Evolutionary conservation across 2,113 vertebrate species (phyloP), one percentile per base, ranked within the genome.

Genomic region (Periophthalmodon schlosseri): DNA sequence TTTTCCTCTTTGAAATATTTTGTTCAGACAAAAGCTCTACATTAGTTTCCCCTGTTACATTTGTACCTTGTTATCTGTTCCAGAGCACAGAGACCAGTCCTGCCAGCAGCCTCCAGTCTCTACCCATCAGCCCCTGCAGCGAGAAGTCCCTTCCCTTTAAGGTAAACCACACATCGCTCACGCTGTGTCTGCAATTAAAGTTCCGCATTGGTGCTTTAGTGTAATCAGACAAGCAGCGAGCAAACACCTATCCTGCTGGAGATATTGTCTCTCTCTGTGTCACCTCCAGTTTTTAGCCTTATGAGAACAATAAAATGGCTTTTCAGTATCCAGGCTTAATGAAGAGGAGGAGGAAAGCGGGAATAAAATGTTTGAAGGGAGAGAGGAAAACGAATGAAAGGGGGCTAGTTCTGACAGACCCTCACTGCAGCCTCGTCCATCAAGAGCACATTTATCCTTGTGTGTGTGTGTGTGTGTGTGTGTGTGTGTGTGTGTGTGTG

Each of bases 41-140:
- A 18, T 15, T 7, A 0, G 1, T 5, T 23, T 15, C 24, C 28
- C 21, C 8, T 9, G 3, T 68, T 18, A 69, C 16, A 8, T 13
- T 79, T 46, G 44, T 34, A 9, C 83, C 61, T 54, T 72, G 65
- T 63, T 92, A n/a, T 84, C 85, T 85, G 79, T 76, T 70, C 66
- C 93, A 99, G 97, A 99, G 96, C 83, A 72, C 95, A 0, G 97
- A 99, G 79, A 95, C 96, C 72, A 99, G 97, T 80, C 97, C 97
- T 73, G 95, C 96, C n/a, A 95, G 95, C 82, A 99, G 97, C 89
- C 96, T 95, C 44, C 83, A 96, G 21, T 99, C 97, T 14, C 94
- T 99, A 80, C 97, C 97, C 63, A 95, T 97, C 66, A 99, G 97
- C 85, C 97, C 97, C 52, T 95, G 96, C 88, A 94, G 95, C 49